Base-by-base conservation (phyloP, 2,888 invertebrate genomes). In the Harmothoe impar region DNA sequence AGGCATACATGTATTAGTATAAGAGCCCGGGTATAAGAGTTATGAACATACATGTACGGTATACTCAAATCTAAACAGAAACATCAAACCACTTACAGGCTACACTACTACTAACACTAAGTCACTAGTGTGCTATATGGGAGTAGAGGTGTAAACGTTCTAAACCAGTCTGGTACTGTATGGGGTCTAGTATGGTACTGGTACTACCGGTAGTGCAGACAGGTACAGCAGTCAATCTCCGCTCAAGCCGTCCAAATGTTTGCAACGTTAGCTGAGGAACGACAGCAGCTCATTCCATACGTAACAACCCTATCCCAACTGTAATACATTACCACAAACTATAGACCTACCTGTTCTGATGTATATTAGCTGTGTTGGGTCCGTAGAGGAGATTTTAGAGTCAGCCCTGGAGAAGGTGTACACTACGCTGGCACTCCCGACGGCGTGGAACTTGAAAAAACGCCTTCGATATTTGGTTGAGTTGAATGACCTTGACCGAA, bases 401-500 rank as follows among this genome's bases (percentile, higher is more conserved):
- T 86, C 43, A 43, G 25, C 52, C 29, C 52, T 52, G 52, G 12
- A 7, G 25, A n/a, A 62, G 7, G 20, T 62, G 72, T 29, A n/a
- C 62, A n/a, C 72, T 25, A 15, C 29, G 25, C 29, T 7, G 25
- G 25, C 72, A 62, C 62, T 62, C 62, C n/a, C 23, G 15, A 29
- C 72, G 72, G 72, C 72, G 84, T 84, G 51, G 43, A 51, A 84
- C 43, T 43, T 10, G 3, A 10, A 43, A n/a, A 43, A 10, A 43
- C 43, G 43, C 43, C 10, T 43, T 7, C 5, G 84, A 51, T 84
- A 23, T 35, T 43, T 84, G 84, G n/a, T 0, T 84, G 51, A 5
- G 54, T 29, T 17, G 54, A 12, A n/a, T 54, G 86, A 86, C 86
- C 86, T 86, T 86, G 86, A 86, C 86, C 52, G 86, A 86, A 33